These are phyloP conservation scores for Umimayanthus kanabou DNA, from an alignment of 92 coral and sea anemone genomes.

Conservation along the genomic window DNA sequence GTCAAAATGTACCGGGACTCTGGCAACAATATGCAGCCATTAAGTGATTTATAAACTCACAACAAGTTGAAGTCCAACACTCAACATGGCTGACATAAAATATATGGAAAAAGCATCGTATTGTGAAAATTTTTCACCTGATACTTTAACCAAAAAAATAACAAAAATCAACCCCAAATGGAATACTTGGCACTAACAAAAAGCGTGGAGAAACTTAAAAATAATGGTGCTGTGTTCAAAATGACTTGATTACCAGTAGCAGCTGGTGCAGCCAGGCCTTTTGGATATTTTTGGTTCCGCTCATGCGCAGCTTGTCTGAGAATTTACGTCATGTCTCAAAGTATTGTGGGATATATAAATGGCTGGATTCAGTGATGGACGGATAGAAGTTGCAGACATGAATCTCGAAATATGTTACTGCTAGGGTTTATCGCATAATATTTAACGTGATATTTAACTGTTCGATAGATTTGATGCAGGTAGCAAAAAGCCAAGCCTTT, in stretches of 20 bases:
- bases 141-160: background rate
- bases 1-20: too few species aligned
- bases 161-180: background rate
- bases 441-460: slow-evolving; percentile 5
- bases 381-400: slow-evolving; percentile 15
- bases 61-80: too few species aligned
- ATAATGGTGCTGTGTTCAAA: background rate
- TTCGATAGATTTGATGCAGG: slow-evolving; percentile 31
- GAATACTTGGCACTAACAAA: background rate
- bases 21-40: too few species aligned
- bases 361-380: slow-evolving; percentile 61
- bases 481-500: background rate
- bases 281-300: slow-evolving; percentile 23
- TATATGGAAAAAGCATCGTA: background rate
- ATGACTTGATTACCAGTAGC: slow-evolving; percentile 50
- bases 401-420: slow-evolving; percentile 1
- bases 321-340: slow-evolving; percentile 84
- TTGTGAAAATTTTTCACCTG: background rate
- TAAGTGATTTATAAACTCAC: too few species aligned
- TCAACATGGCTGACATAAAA: slow-evolving; percentile 3
- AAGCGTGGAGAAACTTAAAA: background rate
- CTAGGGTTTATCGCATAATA: background rate
- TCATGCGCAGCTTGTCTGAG: slow-evolving; percentile 51
- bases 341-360: slow-evolving; percentile 93
- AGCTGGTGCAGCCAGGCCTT: background rate